A percentile compares a stretch with the other conserved stretches of the same genome.
Evolutionary conservation across 2,888 invertebrate species (phyloP).

Genomic region (Drosophila tanythrix): DNA sequence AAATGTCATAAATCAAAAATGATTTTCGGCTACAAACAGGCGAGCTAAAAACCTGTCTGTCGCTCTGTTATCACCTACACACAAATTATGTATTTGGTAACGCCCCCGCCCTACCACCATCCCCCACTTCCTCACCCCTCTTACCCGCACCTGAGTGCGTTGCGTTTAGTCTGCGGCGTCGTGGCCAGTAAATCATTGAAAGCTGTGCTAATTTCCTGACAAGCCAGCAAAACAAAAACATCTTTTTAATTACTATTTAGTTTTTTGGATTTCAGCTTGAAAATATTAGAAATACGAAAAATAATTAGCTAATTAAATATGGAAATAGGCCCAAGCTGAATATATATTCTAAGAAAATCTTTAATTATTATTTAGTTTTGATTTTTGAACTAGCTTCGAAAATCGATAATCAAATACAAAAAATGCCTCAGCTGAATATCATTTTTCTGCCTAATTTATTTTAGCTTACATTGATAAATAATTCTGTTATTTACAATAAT

Average conservation of each 20-base stretch:
- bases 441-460: no score
- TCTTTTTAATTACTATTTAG: conserved; percentile 1
- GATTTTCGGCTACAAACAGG: conserved; percentile 36
- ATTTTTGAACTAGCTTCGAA: not conserved
- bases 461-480: not conserved
- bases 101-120: conserved; percentile 29
- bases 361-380: not conserved
- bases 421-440: not conserved
- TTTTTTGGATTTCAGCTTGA: not conserved
- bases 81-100: conserved; percentile 59
- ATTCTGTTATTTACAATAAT: not conserved
- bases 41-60: conserved; percentile 57
- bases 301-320: not conserved
- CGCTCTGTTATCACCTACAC: conserved; percentile 75
- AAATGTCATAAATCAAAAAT: conserved; percentile 77
- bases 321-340: not conserved
- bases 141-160: conserved; percentile 9
- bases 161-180: conserved; percentile 43
- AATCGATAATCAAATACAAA: not conserved
- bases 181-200: conserved; percentile 57
- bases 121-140: not conserved
- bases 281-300: not conserved
- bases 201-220: conserved; percentile 66
- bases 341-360: not conserved
- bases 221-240: conserved; percentile 6